Evolutionary conservation across 2,888 invertebrate genomes (phyloP).

Genomic region (Eristalis tenax): DNA sequence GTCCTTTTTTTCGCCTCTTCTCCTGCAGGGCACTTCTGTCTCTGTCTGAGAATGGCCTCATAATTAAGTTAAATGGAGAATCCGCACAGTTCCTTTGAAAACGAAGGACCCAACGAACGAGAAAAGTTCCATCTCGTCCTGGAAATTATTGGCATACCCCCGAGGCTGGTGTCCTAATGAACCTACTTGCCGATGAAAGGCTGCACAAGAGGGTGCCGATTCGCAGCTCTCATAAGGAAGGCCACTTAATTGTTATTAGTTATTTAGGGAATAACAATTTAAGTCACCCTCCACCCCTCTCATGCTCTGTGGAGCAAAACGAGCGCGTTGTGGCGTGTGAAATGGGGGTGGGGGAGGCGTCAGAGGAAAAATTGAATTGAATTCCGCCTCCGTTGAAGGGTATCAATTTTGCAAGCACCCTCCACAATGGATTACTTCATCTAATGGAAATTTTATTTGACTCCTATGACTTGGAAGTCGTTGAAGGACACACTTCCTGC

Average conservation of each 20-base stretch:
- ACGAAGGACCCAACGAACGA: neutral
- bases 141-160: neutral
- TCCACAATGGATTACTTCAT: neutral
- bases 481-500: neutral
- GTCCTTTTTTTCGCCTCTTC: conserved; percentile 4
- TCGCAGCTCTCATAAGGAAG: neutral
- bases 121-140: neutral
- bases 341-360: neutral
- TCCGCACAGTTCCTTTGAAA: conserved; percentile 16
- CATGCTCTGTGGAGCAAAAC: neutral
- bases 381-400: neutral
- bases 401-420: neutral
- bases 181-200: neutral
- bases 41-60: neutral
- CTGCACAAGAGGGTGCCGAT: neutral
- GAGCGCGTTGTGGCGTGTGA: neutral
- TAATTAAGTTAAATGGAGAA: conserved; percentile 40
- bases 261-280: neutral
- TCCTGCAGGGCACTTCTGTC: neutral
- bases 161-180: neutral
- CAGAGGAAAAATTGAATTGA: neutral
- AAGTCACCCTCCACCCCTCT: neutral
- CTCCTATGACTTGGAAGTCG: neutral
- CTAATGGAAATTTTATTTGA: conserved; percentile 30
- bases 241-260: conserved; percentile 21